Base-by-base conservation (phyloP, 1,140 invertebrate species). In the Calephelis nemesis region DNA sequence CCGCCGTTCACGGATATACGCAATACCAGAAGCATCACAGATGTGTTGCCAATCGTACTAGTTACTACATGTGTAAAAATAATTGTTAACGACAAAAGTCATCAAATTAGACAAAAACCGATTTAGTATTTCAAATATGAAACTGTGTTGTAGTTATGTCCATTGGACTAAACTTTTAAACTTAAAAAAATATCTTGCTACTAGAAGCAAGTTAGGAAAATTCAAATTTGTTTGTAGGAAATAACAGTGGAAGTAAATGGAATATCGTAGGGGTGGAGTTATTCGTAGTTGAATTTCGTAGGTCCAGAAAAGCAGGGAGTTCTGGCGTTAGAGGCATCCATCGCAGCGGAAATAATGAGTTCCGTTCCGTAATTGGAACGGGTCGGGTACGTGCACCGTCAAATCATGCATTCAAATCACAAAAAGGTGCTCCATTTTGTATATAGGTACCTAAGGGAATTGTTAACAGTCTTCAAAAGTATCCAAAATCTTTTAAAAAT, bases 341-440 rank as follows among this genome's bases (percentile, higher is more conserved):
- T 76, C 67, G 75, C 81, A 73, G 73, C 84, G 84, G 86, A 88
- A 87, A 87, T 87, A 88, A 88, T 85, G 83, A 84, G 79, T 85
- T 79, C 83, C 84, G 82, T 72, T 84, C 78, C 76, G 82, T 87
- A 88, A 88, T 87, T 87, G 84, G 83, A 79, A 85, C 75, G 77
- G 77, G 66, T 71, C 70, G 71, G 70, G 54, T 42, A 52, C 47
- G 63, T 49, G 19, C 15, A 54, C 30, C 54, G 54, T 58, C 54
- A 58, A 58, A 58, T 58, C 54, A 58, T 58, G 54, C 19, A 58
- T 58, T 58, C 30, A 58, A 58, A 58, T 58, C 54, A 58, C 54
- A 58, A 58, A 39, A 39, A 58, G 54, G 54, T 58, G 54, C 19
- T 58, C 19, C 54, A 58, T 39, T 52, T 54, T 54, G 30, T 58